Evolutionary conservation across 2,888 invertebrate species (phyloP).

Genomic region (Diaprepes abbreviatus): DNA sequence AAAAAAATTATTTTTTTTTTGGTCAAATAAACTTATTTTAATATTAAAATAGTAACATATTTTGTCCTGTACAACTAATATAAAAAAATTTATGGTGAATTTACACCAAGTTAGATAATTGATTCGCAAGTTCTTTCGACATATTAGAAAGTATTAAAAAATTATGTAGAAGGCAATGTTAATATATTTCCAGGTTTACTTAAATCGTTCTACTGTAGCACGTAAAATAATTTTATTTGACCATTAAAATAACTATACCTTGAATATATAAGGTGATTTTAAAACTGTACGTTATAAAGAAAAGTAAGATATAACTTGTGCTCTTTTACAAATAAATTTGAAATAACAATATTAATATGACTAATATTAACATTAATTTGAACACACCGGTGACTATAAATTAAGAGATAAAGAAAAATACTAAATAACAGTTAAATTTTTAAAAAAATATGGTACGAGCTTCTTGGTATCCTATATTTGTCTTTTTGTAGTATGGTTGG

Average conservation of each 20-base stretch:
- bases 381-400: constrained; percentile 41
- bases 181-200: too few species aligned
- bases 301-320: neutral
- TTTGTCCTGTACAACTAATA: too few species aligned
- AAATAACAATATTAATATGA: neutral
- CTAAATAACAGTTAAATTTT: constrained; percentile 2
- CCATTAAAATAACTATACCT: neutral
- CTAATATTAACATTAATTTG: constrained; percentile 36
- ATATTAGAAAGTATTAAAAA: too few species aligned
- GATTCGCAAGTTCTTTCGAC: too few species aligned
- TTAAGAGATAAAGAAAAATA: constrained; percentile 10
- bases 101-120: too few species aligned
- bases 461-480: constrained; percentile 24
- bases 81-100: too few species aligned
- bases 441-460: constrained; percentile 18
- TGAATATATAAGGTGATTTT: too few species aligned
- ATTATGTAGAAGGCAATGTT: too few species aligned
- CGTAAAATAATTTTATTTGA: neutral
- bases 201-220: too few species aligned
- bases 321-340: neutral
- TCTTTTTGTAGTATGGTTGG: constrained; percentile 22
- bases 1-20: too few species aligned
- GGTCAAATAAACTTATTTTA: too few species aligned
- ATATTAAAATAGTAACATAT: too few species aligned
- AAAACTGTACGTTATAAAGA: neutral